Percentiles rank a stretch among this genome's conserved stretches.
phyloP scores from a whole-genome alignment of 2,113 vertebrate genomes.

The Mirza zaza region DNA sequence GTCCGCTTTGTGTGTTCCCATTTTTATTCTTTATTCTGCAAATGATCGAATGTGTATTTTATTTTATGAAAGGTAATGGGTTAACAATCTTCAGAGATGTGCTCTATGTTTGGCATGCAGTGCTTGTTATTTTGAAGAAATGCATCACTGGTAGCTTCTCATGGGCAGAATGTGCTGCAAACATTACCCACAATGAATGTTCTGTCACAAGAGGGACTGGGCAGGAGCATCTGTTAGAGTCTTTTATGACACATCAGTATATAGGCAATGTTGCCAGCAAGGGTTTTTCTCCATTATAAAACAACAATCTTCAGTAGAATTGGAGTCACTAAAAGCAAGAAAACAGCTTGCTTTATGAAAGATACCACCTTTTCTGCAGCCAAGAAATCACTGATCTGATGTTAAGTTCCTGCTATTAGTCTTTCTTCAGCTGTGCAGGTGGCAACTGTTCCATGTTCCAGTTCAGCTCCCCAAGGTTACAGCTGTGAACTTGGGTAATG shows the following conservation, averaged over 20 bases:
- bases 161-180: slow-evolving; percentile 35
- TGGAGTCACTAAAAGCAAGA: slow-evolving; percentile 65
- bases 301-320: slow-evolving; percentile 64
- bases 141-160: slow-evolving; percentile 35
- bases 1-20: neutral
- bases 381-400: slow-evolving; percentile 70
- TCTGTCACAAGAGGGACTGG: slow-evolving; percentile 45
- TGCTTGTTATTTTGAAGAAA: slow-evolving; percentile 34
- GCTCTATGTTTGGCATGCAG: neutral
- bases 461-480: slow-evolving; percentile 73
- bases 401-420: slow-evolving; percentile 65
- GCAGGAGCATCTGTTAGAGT: slow-evolving; percentile 61
- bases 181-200: slow-evolving; percentile 62
- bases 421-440: slow-evolving; percentile 68
- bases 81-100: slow-evolving; percentile 12
- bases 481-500: slow-evolving; percentile 69
- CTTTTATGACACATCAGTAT: slow-evolving; percentile 66
- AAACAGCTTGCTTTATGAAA: slow-evolving; percentile 75
- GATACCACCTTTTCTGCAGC: slow-evolving; percentile 67
- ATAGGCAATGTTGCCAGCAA: slow-evolving; percentile 57
- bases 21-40: neutral
- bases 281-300: slow-evolving; percentile 68
- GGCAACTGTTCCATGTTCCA: slow-evolving; percentile 67
- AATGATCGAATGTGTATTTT: neutral
- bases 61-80: neutral